These are phyloP conservation scores for Leptothorax acervorum DNA, from an alignment of 2,888 invertebrate genomes.

Conservation along the genomic window DNA sequence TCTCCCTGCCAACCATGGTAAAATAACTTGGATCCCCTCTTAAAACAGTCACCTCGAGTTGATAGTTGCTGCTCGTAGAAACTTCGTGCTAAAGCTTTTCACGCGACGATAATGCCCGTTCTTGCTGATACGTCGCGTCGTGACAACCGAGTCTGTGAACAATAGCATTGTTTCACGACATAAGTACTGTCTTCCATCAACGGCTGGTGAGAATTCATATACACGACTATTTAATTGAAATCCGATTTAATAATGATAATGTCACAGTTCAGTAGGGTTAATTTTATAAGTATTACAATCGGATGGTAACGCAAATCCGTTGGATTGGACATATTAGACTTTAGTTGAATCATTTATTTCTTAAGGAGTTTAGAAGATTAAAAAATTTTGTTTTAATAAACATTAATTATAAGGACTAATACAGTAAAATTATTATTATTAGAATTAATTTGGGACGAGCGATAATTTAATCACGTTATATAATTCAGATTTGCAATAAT, in stretches of 20 bases:
- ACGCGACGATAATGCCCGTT: neutral
- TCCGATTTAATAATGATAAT: slow-evolving; percentile 18
- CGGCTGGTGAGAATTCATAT: neutral
- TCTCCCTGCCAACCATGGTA: neutral
- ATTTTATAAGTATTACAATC: neutral
- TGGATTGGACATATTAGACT: neutral
- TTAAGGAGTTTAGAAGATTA: neutral
- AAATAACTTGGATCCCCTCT: slow-evolving; percentile 26
- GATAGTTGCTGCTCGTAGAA: slow-evolving; percentile 8
- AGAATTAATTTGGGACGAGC: neutral
- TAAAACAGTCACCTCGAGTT: slow-evolving; percentile 29
- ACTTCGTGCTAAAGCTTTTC: slow-evolving; percentile 41
- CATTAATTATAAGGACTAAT: neutral
- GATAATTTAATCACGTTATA: neutral
- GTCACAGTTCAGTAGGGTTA: neutral
- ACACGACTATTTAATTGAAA: neutral
- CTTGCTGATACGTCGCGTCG: slow-evolving; percentile 10
- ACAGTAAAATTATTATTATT: neutral
- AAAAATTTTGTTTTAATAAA: neutral
- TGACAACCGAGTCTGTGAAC: neutral
- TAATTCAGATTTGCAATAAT: neutral
- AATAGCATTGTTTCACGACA: neutral
- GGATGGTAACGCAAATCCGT: neutral
- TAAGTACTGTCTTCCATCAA: neutral
- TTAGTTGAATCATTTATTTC: neutral